Conservation (phyloP, 1,140 invertebrate genomes). For the Nylanderia fulva region DNA sequence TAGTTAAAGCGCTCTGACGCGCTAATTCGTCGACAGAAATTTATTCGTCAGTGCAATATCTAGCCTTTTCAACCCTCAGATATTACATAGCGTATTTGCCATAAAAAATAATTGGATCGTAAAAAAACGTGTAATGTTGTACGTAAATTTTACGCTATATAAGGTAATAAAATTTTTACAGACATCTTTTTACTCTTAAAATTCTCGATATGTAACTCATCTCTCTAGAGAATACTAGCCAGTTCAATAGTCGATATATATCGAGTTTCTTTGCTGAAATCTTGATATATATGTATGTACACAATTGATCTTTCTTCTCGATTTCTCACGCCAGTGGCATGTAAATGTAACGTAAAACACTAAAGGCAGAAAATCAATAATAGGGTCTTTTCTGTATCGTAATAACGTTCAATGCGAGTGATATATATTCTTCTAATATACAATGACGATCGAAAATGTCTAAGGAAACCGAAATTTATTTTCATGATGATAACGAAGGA, state of each 20-base stretch:
- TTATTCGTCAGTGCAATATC: background rate
- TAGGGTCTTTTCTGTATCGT: background rate
- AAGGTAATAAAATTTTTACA: background rate
- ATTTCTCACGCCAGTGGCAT: background rate
- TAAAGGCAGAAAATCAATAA: background rate
- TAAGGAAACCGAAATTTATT: background rate
- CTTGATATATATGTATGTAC: background rate
- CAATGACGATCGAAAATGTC: background rate
- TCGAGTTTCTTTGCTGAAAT: background rate
- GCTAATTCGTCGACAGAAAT: constrained; percentile 30
- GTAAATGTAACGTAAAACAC: constrained; percentile 14
- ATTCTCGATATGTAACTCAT: background rate
- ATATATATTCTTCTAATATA: background rate
- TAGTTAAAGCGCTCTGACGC: constrained; percentile 42
- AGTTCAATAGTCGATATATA: background rate
- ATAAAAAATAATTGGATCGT: constrained; percentile 3
- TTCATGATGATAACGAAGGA: background rate
- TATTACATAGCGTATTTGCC: background rate
- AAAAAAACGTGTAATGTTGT: background rate
- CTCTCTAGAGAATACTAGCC: background rate
- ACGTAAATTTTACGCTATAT: too few species aligned
- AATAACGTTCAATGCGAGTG: background rate
- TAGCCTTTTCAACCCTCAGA: background rate
- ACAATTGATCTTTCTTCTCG: background rate
- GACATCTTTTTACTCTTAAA: background rate